Base-by-base conservation (phyloP, 1,140 invertebrate species). In the Drosophila nigromelanica region DNA sequence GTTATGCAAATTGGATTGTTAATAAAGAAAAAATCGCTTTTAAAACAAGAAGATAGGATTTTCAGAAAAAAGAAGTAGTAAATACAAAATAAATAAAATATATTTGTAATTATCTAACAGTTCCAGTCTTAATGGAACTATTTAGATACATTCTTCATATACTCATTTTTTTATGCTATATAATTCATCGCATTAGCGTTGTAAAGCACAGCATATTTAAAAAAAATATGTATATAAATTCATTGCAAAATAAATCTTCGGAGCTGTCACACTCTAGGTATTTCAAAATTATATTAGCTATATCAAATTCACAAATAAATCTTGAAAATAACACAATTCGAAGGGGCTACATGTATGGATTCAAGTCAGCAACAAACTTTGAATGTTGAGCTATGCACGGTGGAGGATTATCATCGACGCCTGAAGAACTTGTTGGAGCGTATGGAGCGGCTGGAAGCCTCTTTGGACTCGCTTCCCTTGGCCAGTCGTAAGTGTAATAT, bases 361-460 rank as follows among this genome's bases (percentile, higher is more conserved):
- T 21, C 11, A 24, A 35, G 8, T 14, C 14, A 21, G 4, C 5
- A 50, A 40, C 51, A 39, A 4, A 10, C 5, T 11, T 27, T 10
- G 5, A 35, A 24, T 11, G 4, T 6, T 24, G 61, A 52, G 10
- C 8, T 42, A 18, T 24, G 11, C 10, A 18, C 39, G 27, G n/a
- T 63, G 56, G 43, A 68, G 1, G 64, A 73, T 6, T 73, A 73
- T 50, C 50, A 60, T 18, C 42, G 15, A 18, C 50, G 64, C 4
- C 15, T 73, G 5, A 7, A 15, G 0, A 12, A 4, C 8, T 37
- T 73, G 14, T 11, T 73, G n/a, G 64, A 61, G 18, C 64, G 64
- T 1, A 73, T 73, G 42, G 50, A 48, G 10, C n/a, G 24, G 0
- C 10, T 73, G 12, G 64, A 73, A 47, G 14, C 47, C 12, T 42